These are phyloP conservation scores for Callyntrura sp. DNA, from an alignment of 2,888 invertebrate species.

Conservation along the genomic window DNA sequence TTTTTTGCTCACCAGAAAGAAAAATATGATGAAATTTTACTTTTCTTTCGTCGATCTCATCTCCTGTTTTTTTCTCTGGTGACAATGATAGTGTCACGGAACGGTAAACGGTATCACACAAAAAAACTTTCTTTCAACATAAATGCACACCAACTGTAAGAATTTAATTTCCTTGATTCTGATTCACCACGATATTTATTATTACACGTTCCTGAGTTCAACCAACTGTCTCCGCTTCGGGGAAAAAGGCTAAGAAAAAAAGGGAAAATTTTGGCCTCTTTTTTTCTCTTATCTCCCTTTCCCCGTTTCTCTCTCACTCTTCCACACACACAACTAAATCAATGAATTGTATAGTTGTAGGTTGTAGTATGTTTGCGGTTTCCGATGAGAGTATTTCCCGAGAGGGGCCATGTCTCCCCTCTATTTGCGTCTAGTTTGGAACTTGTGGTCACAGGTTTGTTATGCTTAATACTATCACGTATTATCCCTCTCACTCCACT, in stretches of 20 bases:
- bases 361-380: constrained; percentile 26
- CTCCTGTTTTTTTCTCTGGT: not conserved
- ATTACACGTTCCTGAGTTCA: not conserved
- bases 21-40: constrained; percentile 54
- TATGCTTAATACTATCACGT: not conserved
- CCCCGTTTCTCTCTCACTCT: not conserved
- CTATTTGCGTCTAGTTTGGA: constrained; percentile 33
- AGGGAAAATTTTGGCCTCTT: not conserved
- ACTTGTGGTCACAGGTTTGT: constrained; percentile 26
- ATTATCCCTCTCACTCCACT: not conserved
- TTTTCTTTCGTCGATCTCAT: not conserved
- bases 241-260: not conserved
- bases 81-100: not conserved
- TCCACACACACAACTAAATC: not conserved
- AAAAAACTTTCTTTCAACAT: not conserved
- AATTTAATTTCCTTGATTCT: constrained; percentile 51
- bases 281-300: not conserved
- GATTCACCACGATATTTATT: constrained; percentile 26
- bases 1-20: constrained; percentile 28
- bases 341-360: not conserved
- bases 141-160: constrained; percentile 34
- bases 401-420: constrained; percentile 37
- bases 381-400: constrained; percentile 49
- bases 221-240: not conserved
- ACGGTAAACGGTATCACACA: not conserved